Conservation (phyloP, 2,113 vertebrate species). For the Neopipo cinnamomea region DNA sequence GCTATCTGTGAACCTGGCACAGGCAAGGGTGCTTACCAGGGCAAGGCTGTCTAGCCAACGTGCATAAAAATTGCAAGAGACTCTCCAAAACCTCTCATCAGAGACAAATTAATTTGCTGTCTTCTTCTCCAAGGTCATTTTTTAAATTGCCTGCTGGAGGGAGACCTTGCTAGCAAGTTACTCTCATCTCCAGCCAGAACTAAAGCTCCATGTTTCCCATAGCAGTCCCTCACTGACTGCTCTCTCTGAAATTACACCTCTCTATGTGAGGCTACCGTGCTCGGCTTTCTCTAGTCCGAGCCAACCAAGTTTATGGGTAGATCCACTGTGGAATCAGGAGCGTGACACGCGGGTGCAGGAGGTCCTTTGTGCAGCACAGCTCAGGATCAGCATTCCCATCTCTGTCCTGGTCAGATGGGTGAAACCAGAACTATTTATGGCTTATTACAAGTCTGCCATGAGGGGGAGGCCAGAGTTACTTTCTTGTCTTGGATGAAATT, state of each 20-base stretch:
- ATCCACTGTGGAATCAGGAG: neutral
- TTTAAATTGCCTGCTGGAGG: constrained; percentile 22
- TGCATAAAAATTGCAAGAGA: constrained; percentile 9
- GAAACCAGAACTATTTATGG: neutral
- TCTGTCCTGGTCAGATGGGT: neutral
- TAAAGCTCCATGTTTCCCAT: neutral
- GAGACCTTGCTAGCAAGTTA: constrained; percentile 11
- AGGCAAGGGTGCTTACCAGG: constrained; percentile 1
- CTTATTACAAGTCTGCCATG: neutral
- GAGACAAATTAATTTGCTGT: constrained; percentile 19
- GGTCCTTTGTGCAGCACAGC: neutral
- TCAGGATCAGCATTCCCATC: neutral
- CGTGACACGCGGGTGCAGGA: neutral
- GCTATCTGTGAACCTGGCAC: neutral
- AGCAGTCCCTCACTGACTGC: neutral
- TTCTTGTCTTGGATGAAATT: neutral
- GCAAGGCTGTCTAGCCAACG: constrained; percentile 30
- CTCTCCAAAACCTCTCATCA: constrained; percentile 40
- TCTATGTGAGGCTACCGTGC: neutral
- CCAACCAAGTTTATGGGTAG: neutral
- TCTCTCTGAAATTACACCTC: neutral
- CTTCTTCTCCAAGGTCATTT: constrained; percentile 35
- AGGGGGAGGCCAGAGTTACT: neutral
- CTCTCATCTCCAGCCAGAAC: neutral
- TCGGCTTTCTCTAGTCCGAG: neutral